phyloP scores from a whole-genome alignment of 64 coral and sea anemone genomes.

The Actinia tenebrosa region DNA sequence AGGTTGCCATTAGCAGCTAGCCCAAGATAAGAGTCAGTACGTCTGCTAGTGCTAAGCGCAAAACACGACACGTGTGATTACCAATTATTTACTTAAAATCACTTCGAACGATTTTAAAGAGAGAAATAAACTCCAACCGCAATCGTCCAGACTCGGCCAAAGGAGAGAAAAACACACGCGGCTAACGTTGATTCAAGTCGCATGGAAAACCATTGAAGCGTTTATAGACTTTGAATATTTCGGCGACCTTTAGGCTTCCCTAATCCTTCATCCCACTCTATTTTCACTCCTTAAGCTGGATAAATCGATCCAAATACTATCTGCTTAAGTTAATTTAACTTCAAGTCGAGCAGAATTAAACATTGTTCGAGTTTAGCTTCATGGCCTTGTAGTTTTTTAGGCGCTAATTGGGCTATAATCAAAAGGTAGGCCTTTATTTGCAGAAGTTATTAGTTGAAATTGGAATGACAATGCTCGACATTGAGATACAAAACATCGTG shows the following conservation, averaged over 20 bases:
- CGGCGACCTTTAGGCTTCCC: constrained; percentile 24
- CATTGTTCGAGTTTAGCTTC: constrained; percentile 10
- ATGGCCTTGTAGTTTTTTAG: constrained; percentile 27
- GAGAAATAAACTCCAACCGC: constrained; percentile 30
- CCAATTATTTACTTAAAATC: constrained; percentile 50
- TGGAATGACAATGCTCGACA: constrained; percentile 84
- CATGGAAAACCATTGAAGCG: constrained; percentile 24
- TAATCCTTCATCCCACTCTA: constrained; percentile 21
- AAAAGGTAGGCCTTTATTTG: constrained; percentile 98
- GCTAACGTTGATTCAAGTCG: constrained; percentile 51
- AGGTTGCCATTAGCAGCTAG: constrained; percentile 97
- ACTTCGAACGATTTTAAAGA: constrained; percentile 9
- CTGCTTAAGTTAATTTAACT: constrained; percentile 7
- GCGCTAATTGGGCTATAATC: constrained; percentile 97
- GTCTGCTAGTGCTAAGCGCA: constrained; percentile 35
- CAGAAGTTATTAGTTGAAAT: constrained; percentile 99
- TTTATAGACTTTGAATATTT: constrained; percentile 3
- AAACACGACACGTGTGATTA: constrained; percentile 34
- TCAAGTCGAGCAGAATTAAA: neutral
- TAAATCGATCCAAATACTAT: constrained; percentile 17
- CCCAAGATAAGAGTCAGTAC: constrained; percentile 70
- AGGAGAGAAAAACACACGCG: constrained; percentile 31
- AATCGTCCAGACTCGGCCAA: constrained; percentile 13
- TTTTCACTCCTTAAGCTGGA: constrained; percentile 23
- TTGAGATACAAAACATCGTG: constrained; percentile 29